phyloP scores from a whole-genome alignment of 2,113 vertebrate species.

The Casuarius casuarius region DNA sequence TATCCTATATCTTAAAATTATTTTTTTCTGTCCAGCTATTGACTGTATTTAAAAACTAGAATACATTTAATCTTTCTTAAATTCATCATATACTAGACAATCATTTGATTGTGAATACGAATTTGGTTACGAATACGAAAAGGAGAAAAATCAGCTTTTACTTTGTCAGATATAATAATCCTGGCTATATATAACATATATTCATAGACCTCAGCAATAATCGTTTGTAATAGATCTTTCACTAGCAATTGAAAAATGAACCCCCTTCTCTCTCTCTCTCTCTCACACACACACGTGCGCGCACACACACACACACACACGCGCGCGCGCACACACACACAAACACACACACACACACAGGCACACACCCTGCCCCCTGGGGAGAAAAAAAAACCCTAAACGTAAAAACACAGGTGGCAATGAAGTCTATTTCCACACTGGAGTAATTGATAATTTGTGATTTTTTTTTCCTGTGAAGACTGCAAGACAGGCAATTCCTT shows the following conservation, averaged over 20 bases:
- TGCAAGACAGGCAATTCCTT: slow-evolving; percentile 53
- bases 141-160: neutral
- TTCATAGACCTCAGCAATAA: neutral
- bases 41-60: neutral
- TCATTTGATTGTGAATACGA: neutral
- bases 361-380: neutral
- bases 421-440: slow-evolving; percentile 2
- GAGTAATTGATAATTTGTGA: slow-evolving; percentile 67
- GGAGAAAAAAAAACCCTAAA: neutral
- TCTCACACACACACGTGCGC: too few relatives aligned
- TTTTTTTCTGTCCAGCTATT: neutral
- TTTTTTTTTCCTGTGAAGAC: slow-evolving; percentile 4
- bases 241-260: neutral
- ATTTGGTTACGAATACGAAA: neutral
- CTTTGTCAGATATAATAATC: neutral
- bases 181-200: neutral
- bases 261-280: neutral
- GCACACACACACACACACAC: too few relatives aligned
- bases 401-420: slow-evolving; percentile 20
- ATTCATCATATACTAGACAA: neutral
- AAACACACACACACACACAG: too few relatives aligned
- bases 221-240: neutral
- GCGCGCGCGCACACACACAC: too few relatives aligned
- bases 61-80: neutral
- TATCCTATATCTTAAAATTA: slow-evolving; percentile 21